Evolutionary conservation across 2,888 invertebrate genomes (phyloP).

Genomic region (Tipula vernalis): DNA sequence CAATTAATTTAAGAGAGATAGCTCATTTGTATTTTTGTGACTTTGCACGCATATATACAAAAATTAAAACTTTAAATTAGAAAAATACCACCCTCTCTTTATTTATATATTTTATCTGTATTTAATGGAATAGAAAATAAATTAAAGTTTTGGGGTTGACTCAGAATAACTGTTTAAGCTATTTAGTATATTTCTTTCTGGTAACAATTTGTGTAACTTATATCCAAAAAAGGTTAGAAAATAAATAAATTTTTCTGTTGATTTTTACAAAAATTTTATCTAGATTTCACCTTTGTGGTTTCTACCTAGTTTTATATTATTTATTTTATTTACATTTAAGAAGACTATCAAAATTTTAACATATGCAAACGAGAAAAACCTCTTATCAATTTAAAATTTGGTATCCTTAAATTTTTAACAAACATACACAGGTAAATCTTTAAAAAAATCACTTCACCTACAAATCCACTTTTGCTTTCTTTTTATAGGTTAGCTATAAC

Average conservation of each 20-base stretch:
- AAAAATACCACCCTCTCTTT: neutral
- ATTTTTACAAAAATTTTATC: neutral
- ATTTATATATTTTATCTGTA: neutral
- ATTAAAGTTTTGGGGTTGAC: neutral
- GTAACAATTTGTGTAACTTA: neutral
- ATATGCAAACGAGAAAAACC: neutral
- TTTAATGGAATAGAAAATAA: neutral
- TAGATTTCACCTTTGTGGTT: neutral
- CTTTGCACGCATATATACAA: too few relatives aligned
- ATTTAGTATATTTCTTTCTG: neutral
- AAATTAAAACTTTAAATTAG: neutral
- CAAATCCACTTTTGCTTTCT: neutral
- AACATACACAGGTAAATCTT: neutral
- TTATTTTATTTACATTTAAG: neutral
- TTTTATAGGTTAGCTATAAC: neutral
- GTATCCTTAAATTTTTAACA: neutral
- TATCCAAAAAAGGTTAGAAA: neutral
- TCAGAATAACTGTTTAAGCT: neutral
- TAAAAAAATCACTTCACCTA: neutral
- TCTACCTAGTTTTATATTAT: neutral
- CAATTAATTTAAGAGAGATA: neutral
- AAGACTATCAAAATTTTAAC: neutral
- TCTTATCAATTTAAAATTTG: neutral
- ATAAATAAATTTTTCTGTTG: neutral
- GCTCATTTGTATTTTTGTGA: neutral